Evolutionary conservation across 2,888 invertebrate genomes (phyloP), one percentile per base, ranked within the genome.

Genomic region (Lepidocyrtinus sp.): DNA sequence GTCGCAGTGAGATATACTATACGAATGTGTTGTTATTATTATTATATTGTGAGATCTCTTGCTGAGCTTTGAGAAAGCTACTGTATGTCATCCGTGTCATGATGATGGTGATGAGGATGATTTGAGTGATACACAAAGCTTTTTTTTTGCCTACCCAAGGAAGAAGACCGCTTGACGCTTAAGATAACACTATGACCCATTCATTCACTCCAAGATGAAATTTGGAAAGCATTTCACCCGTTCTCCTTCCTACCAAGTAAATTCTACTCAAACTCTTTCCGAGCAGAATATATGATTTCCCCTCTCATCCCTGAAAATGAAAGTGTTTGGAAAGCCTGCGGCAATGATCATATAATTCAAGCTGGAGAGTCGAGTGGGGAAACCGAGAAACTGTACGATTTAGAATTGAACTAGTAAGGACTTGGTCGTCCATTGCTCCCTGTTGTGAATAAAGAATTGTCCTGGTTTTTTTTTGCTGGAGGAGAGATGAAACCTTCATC

Each of bases 1-100:
- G 36, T 12, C 36, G 36, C 36, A 36, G 36, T 36, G 36, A 36
- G 36, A 36, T 36, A 36, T 12, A 7, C 36, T 36, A 36, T 36
- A 12, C 36, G 36, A n/a, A n/a, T n/a, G n/a, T 36, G 5, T 12
- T 36, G 36, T 36, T 36, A 36, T 45, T 45, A 65, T 65, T 36
- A 46, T 68, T 68, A n/a, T n/a, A n/a, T 45, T 21, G 68, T 50
- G 68, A 45, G 68, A 68, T 68, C 22, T 50, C 68, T 68, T 36
- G 19, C 36, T 22, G 36, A 21, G n/a, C 17, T 68, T 68, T 45
- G 7, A 46, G 50, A 50, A 21, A 68, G 68, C 68, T 68, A 46
- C 36, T 45, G 68, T 68, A 36, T 36, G 68, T 68, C 68, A 68
- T 27, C 68, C 46, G 46, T 68, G 68, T 68, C 50, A 50, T 68